These are phyloP conservation scores for Campopleginae sp. DNA, from an alignment of 2,888 invertebrate species.

Conservation along the genomic window DNA sequence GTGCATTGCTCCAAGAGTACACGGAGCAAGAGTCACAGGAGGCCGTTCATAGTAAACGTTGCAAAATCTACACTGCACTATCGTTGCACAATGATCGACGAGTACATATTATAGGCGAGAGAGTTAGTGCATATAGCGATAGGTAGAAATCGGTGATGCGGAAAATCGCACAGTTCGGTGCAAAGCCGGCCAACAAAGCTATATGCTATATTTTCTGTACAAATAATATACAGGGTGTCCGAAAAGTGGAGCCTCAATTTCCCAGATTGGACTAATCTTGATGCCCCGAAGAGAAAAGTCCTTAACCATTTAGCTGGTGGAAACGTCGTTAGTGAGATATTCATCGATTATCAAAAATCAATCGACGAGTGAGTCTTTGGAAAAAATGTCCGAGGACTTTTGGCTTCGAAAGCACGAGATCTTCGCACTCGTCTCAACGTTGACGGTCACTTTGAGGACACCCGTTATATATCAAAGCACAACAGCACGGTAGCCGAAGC, in stretches of 20 bases:
- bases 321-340: not conserved
- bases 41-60: conserved; percentile 45
- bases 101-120: conserved; percentile 22
- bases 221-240: not conserved
- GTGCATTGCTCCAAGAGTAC: conserved; percentile 27
- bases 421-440: not conserved
- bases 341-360: not conserved
- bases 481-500: not conserved
- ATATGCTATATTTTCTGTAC: not conserved
- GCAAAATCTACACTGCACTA: conserved; percentile 55
- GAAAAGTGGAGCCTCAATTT: not conserved
- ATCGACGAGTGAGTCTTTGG: not conserved
- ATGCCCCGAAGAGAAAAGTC: not conserved
- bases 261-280: not conserved
- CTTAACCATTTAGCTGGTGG: not conserved
- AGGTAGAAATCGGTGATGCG: conserved; percentile 53
- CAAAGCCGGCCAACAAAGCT: not conserved
- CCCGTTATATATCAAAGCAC: not conserved
- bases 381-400: not conserved
- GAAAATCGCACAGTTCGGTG: conserved; percentile 53
- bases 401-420: not conserved
- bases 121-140: conserved; percentile 37
- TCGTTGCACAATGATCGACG: conserved; percentile 65
- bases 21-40: conserved; percentile 23
- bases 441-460: not conserved